A percentile compares a stretch with the other conserved stretches of the same genome.
Conservation (phyloP, 2,888 invertebrate genomes). For the Ethmia dodecea region DNA sequence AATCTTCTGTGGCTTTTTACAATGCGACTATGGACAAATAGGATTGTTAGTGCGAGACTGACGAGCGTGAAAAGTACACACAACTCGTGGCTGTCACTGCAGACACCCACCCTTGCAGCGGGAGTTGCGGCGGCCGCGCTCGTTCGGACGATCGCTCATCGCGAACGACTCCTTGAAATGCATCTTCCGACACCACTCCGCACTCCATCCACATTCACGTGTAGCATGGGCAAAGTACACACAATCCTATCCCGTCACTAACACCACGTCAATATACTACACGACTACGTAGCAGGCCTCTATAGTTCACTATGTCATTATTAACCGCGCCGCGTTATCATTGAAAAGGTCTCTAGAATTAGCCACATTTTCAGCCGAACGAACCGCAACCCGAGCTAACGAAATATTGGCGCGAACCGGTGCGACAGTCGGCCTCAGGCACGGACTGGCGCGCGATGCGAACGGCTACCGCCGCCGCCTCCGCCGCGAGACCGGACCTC, state of each 20-base stretch:
- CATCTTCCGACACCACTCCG: conserved; percentile 71
- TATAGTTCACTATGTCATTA: conserved; percentile 32
- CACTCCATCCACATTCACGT: conserved; percentile 71
- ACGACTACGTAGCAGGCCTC: no score
- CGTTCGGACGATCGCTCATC: conserved; percentile 76
- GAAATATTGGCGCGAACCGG: conserved; percentile 62
- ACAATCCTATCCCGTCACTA: conserved; percentile 64
- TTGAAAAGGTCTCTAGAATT: conserved; percentile 39
- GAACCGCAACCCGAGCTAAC: conserved; percentile 45
- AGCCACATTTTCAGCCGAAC: conserved; percentile 62
- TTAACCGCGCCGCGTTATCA: conserved; percentile 44
- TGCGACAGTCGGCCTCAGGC: conserved; percentile 71
- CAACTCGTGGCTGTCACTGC: conserved; percentile 38
- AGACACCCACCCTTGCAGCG: conserved; percentile 74
- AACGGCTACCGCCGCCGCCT: conserved; percentile 72
- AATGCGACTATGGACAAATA: no score
- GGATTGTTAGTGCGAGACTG: conserved; percentile 17
- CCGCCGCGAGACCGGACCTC: conserved; percentile 74
- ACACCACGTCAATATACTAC: no score
- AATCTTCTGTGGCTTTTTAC: no score
- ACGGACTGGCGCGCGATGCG: conserved; percentile 72
- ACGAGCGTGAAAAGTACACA: conserved; percentile 26
- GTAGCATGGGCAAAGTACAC: conserved; percentile 66
- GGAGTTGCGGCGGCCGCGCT: conserved; percentile 74
- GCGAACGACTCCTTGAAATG: conserved; percentile 77